A percentile compares a stretch with the other conserved stretches of the same genome.
Conservation (phyloP, 1,140 invertebrate genomes). For the Pseudachorutes palmiensis region DNA sequence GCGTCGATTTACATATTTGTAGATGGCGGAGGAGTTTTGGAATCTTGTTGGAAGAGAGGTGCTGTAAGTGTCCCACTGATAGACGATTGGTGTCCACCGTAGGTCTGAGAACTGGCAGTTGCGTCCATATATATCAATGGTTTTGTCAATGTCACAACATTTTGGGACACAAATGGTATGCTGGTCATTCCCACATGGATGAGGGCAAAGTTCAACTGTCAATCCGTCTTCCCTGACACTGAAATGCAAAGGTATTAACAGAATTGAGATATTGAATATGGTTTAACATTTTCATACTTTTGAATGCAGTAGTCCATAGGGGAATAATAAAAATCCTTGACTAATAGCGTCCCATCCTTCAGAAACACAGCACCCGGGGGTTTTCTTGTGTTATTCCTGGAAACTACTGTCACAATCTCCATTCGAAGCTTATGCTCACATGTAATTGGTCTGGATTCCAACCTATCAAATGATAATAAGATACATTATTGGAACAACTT, state of each 20-base stretch:
- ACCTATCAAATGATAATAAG: neutral
- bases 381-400: neutral
- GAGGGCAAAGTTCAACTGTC: neutral
- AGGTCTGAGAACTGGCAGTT: neutral
- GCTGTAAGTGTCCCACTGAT: neutral
- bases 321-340: neutral
- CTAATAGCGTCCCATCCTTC: neutral
- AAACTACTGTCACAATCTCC: neutral
- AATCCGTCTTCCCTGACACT: neutral
- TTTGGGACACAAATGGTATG: neutral
- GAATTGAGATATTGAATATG: no score
- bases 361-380: neutral
- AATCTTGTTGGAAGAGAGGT: neutral
- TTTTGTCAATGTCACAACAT: constrained; percentile 17
- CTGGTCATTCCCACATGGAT: neutral
- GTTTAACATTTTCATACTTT: neutral
- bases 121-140: neutral
- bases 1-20: neutral
- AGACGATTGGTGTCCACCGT: neutral
- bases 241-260: no score
- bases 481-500: neutral
- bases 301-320: constrained; percentile 6
- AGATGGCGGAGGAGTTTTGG: neutral
- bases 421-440: neutral
- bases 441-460: neutral